A percentile compares a stretch with the other conserved stretches of the same genome.
These are phyloP conservation scores for Dasyprocta punctata DNA, from an alignment of 2,113 vertebrate species.

Conservation along the genomic window DNA sequence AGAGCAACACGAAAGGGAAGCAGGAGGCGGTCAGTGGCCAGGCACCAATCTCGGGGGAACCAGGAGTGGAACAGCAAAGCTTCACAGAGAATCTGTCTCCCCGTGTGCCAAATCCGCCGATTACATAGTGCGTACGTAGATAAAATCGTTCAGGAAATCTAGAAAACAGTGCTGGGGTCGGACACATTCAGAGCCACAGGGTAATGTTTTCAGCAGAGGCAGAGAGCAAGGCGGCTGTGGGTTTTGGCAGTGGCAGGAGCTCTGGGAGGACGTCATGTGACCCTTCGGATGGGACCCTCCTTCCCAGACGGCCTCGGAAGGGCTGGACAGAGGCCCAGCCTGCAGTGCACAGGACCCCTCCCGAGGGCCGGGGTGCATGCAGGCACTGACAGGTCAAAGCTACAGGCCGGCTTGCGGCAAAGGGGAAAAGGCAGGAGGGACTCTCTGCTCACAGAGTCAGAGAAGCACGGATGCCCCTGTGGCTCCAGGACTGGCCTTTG, in stretches of 20 bases:
- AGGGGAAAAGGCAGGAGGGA: background rate
- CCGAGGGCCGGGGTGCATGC: accelerated
- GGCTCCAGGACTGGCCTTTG: background rate
- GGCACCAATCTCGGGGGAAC: background rate
- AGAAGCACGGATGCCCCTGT: background rate
- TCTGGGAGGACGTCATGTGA: accelerated
- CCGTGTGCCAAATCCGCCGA: accelerated
- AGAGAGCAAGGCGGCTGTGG: background rate
- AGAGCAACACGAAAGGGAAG: too few relatives aligned
- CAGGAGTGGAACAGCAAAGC: background rate
- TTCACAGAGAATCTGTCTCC: background rate
- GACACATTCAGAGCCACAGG: background rate
- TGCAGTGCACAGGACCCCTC: accelerated
- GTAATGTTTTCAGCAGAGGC: background rate
- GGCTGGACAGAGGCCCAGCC: too few relatives aligned
- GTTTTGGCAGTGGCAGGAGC: background rate
- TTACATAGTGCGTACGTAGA: accelerated
- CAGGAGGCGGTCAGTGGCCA: accelerated
- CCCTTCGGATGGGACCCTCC: background rate
- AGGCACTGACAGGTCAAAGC: too few relatives aligned
- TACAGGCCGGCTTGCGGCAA: background rate
- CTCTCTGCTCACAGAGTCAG: too few relatives aligned
- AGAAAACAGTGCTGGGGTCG: background rate
- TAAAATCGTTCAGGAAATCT: too few relatives aligned
- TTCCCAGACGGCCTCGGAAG: background rate